Evolutionary conservation across 2,797 vertebrate species (phyloP), one percentile per base, ranked within the genome.

Genomic region (Platalea minor): DNA sequence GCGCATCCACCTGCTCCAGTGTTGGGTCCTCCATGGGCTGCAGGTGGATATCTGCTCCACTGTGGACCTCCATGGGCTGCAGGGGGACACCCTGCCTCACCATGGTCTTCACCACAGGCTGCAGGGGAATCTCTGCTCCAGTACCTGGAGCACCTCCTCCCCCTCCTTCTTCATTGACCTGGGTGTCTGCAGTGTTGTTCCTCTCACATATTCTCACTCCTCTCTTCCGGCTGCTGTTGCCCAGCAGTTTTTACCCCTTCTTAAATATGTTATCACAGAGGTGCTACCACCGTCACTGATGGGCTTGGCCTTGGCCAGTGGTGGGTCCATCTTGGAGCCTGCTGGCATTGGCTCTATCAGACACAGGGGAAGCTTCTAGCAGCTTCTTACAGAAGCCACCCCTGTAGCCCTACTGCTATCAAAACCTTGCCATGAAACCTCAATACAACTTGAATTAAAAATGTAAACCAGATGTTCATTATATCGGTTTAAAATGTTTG

Each of bases 61-160:
- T 3, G 0, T 7, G 16, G 16, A 31, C 17, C 8, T 61, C 16
- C 21, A n/a, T 6, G 13, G 46, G 21, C 41, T 65, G 19, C 33
- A 39, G 20, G 7, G 18, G 5, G 5, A 80, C 69, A 80, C 45
- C 12, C 74, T 57, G 7, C 17, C 21, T 46, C 26, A 41, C 29
- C 2, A 2, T 11, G 6, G 17, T 7, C 39, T 73, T 16, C 41
- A 7, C 13, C 54, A 78, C 0, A 0, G 54, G 17, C 48, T 64
- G 16, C 26, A 39, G 33, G 28, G 17, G 21, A 63, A 76, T 76
- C 24, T 64, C 35, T 57, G 25, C 18, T 56, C 11, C 1, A 1
- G 5, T 0, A 0, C 20, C 35, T 43, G 21, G 18, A 57, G 20
- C 31, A 73, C 2, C 11, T 41, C 21, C 46, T 74, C 9, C 7